These are phyloP conservation scores for Penaeus japonicus DNA, from an alignment of 1,140 invertebrate genomes.

Conservation along the genomic window DNA sequence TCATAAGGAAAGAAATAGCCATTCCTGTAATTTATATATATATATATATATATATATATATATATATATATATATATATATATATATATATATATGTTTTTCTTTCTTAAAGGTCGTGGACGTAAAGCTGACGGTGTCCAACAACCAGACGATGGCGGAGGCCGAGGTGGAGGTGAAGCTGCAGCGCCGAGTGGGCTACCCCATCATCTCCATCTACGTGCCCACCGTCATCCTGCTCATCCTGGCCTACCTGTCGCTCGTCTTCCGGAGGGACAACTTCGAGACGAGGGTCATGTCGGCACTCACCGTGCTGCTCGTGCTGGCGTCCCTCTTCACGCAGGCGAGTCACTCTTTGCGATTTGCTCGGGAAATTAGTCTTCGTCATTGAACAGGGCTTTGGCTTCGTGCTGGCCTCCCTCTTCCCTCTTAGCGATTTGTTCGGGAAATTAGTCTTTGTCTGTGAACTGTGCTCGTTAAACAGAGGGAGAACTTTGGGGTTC, in stretches of 20 bases:
- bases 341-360: background rate
- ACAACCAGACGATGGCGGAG: constrained; percentile 29
- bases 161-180: constrained; percentile 24
- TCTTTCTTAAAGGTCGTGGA: constrained; percentile 24
- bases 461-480: no score
- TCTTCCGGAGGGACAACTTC: constrained; percentile 48
- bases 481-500: no score
- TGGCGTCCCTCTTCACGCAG: constrained; percentile 48
- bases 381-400: background rate
- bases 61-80: no score
- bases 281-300: constrained; percentile 41
- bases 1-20: no score
- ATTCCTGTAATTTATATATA: no score
- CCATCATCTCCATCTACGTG: constrained; percentile 52
- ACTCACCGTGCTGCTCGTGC: constrained; percentile 37
- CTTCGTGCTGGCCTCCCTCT: no score
- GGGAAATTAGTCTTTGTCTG: no score
- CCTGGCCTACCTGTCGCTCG: constrained; percentile 47
- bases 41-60: no score
- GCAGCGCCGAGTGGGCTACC: constrained; percentile 43
- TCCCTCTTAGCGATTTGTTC: no score
- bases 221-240: constrained; percentile 51
- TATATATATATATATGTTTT: no score
- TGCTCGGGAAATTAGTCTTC: no score
- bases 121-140: constrained; percentile 2